phyloP scores from a whole-genome alignment of 2,113 vertebrate genomes.

The Melanerpes aurifrons region DNA sequence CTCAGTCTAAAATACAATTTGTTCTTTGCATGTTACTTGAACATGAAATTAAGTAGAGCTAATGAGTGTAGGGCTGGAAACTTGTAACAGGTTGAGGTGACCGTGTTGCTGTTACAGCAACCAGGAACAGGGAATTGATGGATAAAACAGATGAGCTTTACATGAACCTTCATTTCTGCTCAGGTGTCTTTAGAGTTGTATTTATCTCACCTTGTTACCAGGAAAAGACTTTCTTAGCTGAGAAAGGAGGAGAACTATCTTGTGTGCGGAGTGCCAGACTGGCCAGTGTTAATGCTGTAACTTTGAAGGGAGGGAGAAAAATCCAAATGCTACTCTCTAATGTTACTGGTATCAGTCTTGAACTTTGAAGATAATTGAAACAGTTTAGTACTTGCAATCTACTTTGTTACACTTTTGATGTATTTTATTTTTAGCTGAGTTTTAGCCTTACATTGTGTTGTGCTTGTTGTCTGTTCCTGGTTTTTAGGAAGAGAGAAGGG shows the following conservation, averaged over 20 bases:
- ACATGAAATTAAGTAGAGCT: neutral
- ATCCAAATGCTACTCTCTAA: neutral
- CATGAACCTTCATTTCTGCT: neutral
- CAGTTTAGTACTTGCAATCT: neutral
- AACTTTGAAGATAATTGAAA: neutral
- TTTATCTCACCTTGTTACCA: neutral
- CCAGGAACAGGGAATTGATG: neutral
- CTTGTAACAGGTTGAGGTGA: neutral
- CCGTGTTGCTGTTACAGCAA: neutral
- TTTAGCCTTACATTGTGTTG: neutral
- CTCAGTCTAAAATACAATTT: neutral
- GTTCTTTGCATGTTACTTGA: neutral
- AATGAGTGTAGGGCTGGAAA: neutral
- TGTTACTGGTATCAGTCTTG: neutral
- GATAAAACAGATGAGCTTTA: neutral
- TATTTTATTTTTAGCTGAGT: neutral
- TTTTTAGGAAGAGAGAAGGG: conserved; percentile 92
- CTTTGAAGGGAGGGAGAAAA: neutral
- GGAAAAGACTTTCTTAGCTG: neutral
- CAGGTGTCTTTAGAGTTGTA: neutral
- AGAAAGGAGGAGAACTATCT: neutral
- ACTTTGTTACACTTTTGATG: neutral
- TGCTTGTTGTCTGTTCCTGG: conserved; percentile 11
- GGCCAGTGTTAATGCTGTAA: neutral
- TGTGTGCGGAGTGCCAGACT: neutral